Base-by-base conservation (phyloP, 2,888 invertebrate species). In the Amiota communis region DNA sequence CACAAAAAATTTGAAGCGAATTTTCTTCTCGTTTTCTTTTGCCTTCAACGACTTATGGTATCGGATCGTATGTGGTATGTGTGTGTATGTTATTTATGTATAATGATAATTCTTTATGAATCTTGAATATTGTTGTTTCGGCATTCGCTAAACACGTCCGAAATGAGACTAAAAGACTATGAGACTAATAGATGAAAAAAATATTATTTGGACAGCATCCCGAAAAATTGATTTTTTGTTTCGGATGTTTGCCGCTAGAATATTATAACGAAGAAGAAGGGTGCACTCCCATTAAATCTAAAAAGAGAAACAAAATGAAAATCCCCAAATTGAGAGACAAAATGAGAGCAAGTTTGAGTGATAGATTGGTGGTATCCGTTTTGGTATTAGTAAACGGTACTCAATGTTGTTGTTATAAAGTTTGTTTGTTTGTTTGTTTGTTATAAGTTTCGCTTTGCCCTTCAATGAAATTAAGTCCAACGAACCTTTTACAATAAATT, bases 161-260 rank as follows among this genome's bases (percentile, higher is more conserved):
- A 76, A 82, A 76, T 77, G 78, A 75, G 79, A 80, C 83, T 83
- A 77, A 78, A 20, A 71, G 48, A 17, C 23, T 23, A 23, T 3
- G 1, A 36, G 36, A 36, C 6, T 2, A 36, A 36, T 23, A 53
- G 51, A 68, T 8, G 11, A 20, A 15, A 75, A n/a, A 80, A 81
- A 82, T 75, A 78, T 74, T 81, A 79, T 78, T 81, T 80, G 78
- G 70, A 73, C 83, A 82, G 83, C 83, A 83, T 81, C 84, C 82
- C 77, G 76, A 79, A 68, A 51, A 68, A 68, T 68, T 47, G 67
- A 68, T 68, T 53, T 68, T 68, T 23, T 68, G 20, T 65, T 8
- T 13, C 11, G 11, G 56, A 15, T 8, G 15, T 67, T 67, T 49
- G 65, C 20, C 11, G 17, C 20, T 48, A 20, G 15, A 23, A 53